These are phyloP conservation scores for Unio delphinus DNA, from an alignment of 2,888 invertebrate genomes.

Conservation along the genomic window DNA sequence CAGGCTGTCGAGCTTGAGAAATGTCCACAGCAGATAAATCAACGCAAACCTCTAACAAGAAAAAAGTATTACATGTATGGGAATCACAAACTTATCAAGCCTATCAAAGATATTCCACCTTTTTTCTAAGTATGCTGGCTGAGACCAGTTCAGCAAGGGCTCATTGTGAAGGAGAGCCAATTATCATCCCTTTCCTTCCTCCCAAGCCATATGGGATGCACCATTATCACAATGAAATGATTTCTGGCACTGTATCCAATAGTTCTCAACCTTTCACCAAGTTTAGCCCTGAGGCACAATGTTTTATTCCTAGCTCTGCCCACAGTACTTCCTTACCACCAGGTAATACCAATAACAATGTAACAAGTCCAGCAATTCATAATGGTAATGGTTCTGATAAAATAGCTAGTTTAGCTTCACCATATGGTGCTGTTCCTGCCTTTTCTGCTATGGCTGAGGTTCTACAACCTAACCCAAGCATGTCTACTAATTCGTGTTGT, in stretches of 20 bases:
- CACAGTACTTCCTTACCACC: too few relatives aligned
- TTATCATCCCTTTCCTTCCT: constrained; percentile 50
- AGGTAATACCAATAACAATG: too few relatives aligned
- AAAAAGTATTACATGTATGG: constrained; percentile 64
- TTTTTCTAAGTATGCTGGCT: constrained; percentile 56
- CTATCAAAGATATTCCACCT: constrained; percentile 67
- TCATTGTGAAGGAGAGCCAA: constrained; percentile 63
- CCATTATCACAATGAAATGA: background rate
- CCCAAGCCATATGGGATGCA: constrained; percentile 20
- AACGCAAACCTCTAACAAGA: constrained; percentile 44
- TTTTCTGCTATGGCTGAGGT: too few relatives aligned
- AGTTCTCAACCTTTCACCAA: background rate
- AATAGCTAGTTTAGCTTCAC: too few relatives aligned
- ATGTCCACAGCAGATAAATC: constrained; percentile 12
- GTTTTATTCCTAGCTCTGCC: constrained; percentile 41
- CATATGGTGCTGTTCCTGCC: too few relatives aligned
- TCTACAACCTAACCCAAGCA: too few relatives aligned
- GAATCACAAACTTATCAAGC: constrained; percentile 60
- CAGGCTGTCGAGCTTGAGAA: constrained; percentile 15
- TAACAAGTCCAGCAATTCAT: too few relatives aligned
- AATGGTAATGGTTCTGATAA: too few relatives aligned
- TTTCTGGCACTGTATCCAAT: background rate
- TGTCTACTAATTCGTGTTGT: too few relatives aligned
- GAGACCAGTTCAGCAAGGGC: constrained; percentile 57
- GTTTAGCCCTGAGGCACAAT: constrained; percentile 50